These are phyloP conservation scores for Chaetorhynchus papuensis DNA, from an alignment of 2,113 vertebrate species.

Conservation along the genomic window DNA sequence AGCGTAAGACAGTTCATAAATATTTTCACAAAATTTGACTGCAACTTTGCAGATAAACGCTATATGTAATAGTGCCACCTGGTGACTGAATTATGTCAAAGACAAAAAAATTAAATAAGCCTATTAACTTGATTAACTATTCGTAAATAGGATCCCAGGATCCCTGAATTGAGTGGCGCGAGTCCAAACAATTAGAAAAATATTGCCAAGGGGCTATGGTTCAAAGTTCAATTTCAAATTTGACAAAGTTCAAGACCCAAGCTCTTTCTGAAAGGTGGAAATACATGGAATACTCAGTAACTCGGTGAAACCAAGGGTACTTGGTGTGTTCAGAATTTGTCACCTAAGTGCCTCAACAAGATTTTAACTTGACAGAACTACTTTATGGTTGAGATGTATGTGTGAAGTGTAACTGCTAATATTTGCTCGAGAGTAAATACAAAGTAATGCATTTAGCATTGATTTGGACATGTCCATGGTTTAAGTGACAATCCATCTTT, in stretches of 20 bases:
- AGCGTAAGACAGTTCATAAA: not conserved
- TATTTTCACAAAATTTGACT: not conserved
- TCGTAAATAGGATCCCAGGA: not conserved
- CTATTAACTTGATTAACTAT: not conserved
- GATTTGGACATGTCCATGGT: constrained; percentile 4
- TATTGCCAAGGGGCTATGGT: not conserved
- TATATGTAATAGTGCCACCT: constrained; percentile 26
- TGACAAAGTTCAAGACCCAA: not conserved
- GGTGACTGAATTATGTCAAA: not conserved
- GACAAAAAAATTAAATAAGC: not conserved
- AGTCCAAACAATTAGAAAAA: not conserved
- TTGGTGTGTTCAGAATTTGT: not conserved
- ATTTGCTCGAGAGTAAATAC: not conserved
- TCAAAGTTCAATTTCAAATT: not conserved
- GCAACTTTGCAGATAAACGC: not conserved
- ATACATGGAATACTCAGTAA: not conserved
- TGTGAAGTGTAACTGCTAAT: constrained; percentile 1
- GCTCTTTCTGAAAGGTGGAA: not conserved
- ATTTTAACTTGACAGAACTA: not conserved
- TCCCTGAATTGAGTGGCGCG: not conserved
- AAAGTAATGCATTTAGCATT: constrained; percentile 41
- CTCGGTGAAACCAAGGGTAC: not conserved
- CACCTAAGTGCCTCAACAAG: not conserved
- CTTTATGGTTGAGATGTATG: constrained; percentile 30
- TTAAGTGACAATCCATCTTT: constrained; percentile 17